Evolutionary conservation across 1,140 invertebrate genomes (phyloP), one percentile per base, ranked within the genome.

Genomic region (Drosophila baimaii): DNA sequence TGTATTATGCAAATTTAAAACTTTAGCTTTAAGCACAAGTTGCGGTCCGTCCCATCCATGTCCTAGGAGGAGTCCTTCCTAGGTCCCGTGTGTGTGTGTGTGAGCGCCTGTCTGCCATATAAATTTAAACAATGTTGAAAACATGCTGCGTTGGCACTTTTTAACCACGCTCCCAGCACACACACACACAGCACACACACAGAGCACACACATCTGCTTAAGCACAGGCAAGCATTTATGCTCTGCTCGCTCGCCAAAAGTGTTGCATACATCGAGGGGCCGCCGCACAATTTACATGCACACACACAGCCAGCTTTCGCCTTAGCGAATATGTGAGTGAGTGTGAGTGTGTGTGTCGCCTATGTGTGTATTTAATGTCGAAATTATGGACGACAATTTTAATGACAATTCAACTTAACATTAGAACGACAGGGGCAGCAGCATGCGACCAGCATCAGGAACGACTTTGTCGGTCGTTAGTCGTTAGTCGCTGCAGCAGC

Each of bases 91-190:
- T 39, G 46, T 63, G 49, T 73, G 69, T 68, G 74, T 78, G 41
- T 63, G 69, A 49, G 65, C 55, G 57, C 66, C 47, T 66, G 79
- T 78, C 85, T 88, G 69, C 83, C 83, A 83, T 89, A 88, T 88
- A 88, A 88, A 88, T 88, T 88, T 88, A 88, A 88, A 89, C 83
- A 88, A 88, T 88, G 83, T 88, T 89, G 83, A 88, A 88, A 88
- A 89, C 83, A 88, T 88, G 83, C 83, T 88, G 83, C 84, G 84
- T 88, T 88, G 83, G 84, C 83, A 88, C 83, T 88, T 88, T 88
- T 88, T 88, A 88, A 88, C 83, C 83, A 88, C 79, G 81, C 81
- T 77, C 58, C 82, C 61, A 43, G 74, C 77, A 65, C 31, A 46
- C 47, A 63, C 23, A 35, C 23, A 63, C 54, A 49, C 31, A 61